phyloP scores from a whole-genome alignment of 2,113 vertebrate species.

The Phoenicopterus ruber region DNA sequence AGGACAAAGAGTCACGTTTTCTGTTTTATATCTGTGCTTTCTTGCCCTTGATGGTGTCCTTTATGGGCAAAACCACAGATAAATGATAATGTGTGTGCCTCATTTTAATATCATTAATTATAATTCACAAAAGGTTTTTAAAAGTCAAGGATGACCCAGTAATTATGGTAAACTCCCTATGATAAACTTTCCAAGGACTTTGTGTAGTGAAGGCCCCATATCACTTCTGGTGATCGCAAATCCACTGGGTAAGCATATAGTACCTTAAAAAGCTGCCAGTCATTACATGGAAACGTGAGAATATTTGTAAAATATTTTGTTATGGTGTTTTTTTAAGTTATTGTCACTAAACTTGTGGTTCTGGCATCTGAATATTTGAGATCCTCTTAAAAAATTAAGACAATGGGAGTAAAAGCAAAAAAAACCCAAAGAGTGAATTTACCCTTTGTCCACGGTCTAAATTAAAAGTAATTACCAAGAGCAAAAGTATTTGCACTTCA shows the following conservation, averaged over 20 bases:
- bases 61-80: not conserved
- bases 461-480: not conserved
- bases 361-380: not conserved
- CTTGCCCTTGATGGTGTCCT: not conserved
- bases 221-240: not conserved
- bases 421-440: not conserved
- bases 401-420: not conserved
- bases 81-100: not conserved
- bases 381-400: not conserved
- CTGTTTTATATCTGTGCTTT: not conserved
- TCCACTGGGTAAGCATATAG: not conserved
- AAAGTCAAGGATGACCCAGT: not conserved
- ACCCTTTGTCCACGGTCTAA: not conserved
- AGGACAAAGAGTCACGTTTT: not conserved
- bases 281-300: not conserved
- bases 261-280: not conserved
- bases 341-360: not conserved
- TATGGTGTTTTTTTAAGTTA: not conserved
- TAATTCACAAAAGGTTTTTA: not conserved
- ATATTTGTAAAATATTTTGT: not conserved
- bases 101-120: not conserved
- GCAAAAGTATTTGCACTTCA: not conserved
- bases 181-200: not conserved
- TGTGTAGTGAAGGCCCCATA: not conserved
- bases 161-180: not conserved